Evolutionary conservation across 2,888 invertebrate species (phyloP), one percentile per base, ranked within the genome.

Genomic region (Cryptus armator): DNA sequence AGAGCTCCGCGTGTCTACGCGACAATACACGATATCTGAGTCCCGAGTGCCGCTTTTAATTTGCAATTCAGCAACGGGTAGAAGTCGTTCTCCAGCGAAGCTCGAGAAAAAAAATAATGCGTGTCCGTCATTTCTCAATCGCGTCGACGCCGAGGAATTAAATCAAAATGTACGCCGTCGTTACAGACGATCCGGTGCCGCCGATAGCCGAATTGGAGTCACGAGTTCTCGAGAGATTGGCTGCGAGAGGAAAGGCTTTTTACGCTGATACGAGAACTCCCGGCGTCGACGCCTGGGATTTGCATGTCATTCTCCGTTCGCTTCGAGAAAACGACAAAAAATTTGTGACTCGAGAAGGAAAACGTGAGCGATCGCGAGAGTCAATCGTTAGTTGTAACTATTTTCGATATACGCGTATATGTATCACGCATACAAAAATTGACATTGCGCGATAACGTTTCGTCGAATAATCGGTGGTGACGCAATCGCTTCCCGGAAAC

Each of bases 181-280:
- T 85, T 78, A 44, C 80, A 89, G 88, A 12, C 71, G 87, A 89
- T 48, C 86, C 87, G 32, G 59, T 87, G 67, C 83, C 84, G 64
- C 84, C 85, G 24, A 43, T 79, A 43, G 64, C 44, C 32, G 24
- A 86, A 46, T 83, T 92, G 6, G 88, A 91, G 83, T 90, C 91
- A 0, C 86, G 86, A 29, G 88, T 92, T 29, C 85, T 95, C 70
- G 94, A 95, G 1, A 77, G 74, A 44, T 19, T 14, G 32, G 72
- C 66, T 51, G 48, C 53, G 53, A 62, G 29, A 71, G 62, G 12
- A 64, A 51, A 72, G 66, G 46, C 66, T 51, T 67, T 68, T 24
- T 67, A 19, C 16, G 70, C 72, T 87, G 76, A 85, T 67, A 81
- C 48, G 48, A 59, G 59, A 32, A 62, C 14, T 4, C 7, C 14